These are phyloP conservation scores for Actinia tenebrosa DNA, from an alignment of 64 coral and sea anemone species.

Conservation along the genomic window DNA sequence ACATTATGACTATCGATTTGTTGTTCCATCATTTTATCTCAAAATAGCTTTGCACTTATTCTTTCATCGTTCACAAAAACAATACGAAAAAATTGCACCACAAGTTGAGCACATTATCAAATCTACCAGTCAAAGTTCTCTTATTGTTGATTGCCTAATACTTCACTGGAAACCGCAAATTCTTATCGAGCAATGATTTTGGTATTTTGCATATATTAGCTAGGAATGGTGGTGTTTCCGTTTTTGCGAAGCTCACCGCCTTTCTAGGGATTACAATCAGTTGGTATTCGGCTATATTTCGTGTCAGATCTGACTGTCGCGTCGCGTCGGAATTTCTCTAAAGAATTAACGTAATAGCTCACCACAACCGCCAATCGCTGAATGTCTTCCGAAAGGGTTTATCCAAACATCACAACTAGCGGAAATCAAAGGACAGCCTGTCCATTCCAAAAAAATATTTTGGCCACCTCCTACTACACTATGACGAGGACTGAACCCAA, in stretches of 20 bases:
- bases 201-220: not conserved
- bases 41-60: not conserved
- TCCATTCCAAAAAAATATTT: not conserved
- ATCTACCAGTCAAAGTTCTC: not conserved
- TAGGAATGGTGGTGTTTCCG: not conserved
- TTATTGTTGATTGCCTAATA: not conserved
- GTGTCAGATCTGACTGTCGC: not conserved
- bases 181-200: not conserved
- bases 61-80: not conserved
- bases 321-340: slow-evolving; percentile 13
- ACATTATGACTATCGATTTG: not conserved
- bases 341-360: slow-evolving; percentile 8
- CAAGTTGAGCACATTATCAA: not conserved
- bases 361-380: slow-evolving; percentile 22
- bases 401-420: slow-evolving; percentile 22
- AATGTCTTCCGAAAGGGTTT: slow-evolving; percentile 4
- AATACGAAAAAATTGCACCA: not conserved
- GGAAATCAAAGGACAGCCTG: slow-evolving; percentile 14
- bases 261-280: not conserved
- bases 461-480: slow-evolving; percentile 6
- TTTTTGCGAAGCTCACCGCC: not conserved
- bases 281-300: not conserved
- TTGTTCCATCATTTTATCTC: not conserved
- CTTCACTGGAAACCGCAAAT: slow-evolving; percentile 4
- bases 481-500: not conserved